Base-by-base conservation (phyloP, 1,140 invertebrate genomes). In the Cydia amplana region DNA sequence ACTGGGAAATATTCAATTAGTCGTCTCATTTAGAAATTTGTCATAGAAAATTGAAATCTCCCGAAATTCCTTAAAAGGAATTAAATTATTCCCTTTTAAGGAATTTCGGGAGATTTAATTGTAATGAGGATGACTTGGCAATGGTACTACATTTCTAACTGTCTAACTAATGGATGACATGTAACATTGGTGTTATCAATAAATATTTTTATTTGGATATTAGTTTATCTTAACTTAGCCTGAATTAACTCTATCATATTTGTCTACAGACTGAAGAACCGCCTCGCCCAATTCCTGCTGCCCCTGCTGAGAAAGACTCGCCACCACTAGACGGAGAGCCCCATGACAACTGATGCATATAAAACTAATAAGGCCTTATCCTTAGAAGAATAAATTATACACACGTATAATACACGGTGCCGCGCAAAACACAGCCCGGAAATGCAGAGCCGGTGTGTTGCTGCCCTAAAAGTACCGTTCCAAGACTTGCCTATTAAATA, bases 251-350 rank as follows among this genome's bases (percentile, higher is more conserved):
- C 64, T 74, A 51, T 78, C 32, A 75, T 74, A 81, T 80, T 79
- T 80, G 74, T 81, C 86, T 84, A 70, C 89, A 93, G 92, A 85
- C 79, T 93, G 78, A 91, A 90, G 77, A 79, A 85, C 55, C 82
- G 87, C 2, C 80, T 93, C 6, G 87, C 90, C 2, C 87, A 85
- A 72, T 81, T 92, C 55, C 79, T 93, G 74, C 74, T 88, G 43
- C 90, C 91, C 9, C 79, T 93, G 18, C 75, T 93, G 55, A 82
- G 87, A 76, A 89, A 81, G 80, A 88, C 83, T n/a, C 84, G 88
- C 67, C 87, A 92, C 67, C 87, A 92, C 75, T 86, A 76, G 81
- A 20, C n/a, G 73, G 10, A 10, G 4, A 70, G 9, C 12, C 32
- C 32, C 65, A 70, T 70, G 65, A 70, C 65, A 70, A 18, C 65